A percentile compares a stretch with the other conserved stretches of the same genome.
Evolutionary conservation across 2,888 invertebrate genomes (phyloP).

Genomic region (Micropterix aruncella): DNA sequence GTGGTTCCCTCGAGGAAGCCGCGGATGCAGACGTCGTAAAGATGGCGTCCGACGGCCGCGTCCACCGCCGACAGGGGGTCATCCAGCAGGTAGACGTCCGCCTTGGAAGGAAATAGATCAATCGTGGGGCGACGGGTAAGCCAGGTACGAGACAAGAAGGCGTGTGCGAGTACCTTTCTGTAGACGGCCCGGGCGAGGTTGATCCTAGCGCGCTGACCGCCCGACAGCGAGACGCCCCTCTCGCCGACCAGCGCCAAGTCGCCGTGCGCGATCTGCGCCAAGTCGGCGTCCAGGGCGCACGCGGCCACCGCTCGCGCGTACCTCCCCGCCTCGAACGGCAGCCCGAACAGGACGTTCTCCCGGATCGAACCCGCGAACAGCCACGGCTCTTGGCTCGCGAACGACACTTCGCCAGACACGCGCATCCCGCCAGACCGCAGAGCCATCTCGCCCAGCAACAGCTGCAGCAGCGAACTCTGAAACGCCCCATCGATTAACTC

Average conservation of each 20-base stretch:
- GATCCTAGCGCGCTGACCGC: slow-evolving; percentile 60
- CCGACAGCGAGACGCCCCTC: slow-evolving; percentile 54
- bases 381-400: slow-evolving; percentile 57
- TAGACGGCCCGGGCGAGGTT: slow-evolving; percentile 43
- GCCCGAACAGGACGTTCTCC: slow-evolving; percentile 57
- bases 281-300: slow-evolving; percentile 38
- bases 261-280: slow-evolving; percentile 46
- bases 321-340: slow-evolving; percentile 23
- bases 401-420: slow-evolving; percentile 37
- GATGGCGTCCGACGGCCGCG: not conserved
- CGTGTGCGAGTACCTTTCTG: slow-evolving; percentile 21
- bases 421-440: slow-evolving; percentile 29
- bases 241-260: slow-evolving; percentile 61
- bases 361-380: slow-evolving; percentile 40
- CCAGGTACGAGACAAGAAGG: no score
- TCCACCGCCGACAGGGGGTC: not conserved
- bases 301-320: slow-evolving; percentile 23
- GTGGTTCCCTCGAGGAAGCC: not conserved
- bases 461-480: slow-evolving; percentile 37
- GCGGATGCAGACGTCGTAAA: not conserved
- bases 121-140: not conserved
- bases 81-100: not conserved
- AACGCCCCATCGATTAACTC: slow-evolving; percentile 3
- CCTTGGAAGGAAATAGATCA: not conserved
- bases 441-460: slow-evolving; percentile 46